phyloP scores from a whole-genome alignment of 2,888 invertebrate species.

The Ectemnius lituratus region DNA sequence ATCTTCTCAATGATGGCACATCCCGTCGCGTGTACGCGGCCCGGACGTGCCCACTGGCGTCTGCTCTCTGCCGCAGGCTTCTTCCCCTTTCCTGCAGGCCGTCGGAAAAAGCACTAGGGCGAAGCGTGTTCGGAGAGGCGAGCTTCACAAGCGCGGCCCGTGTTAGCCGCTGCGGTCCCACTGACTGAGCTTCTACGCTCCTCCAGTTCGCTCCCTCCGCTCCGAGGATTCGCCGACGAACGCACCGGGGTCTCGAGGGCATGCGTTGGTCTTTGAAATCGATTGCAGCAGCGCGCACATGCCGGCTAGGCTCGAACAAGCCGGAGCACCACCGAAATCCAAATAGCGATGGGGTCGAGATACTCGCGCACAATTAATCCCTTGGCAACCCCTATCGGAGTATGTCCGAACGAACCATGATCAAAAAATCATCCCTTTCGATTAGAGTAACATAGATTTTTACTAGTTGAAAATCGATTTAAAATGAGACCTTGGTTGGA shows the following conservation, averaged over 20 bases:
- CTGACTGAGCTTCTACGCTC: constrained; percentile 58
- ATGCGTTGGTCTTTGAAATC: constrained; percentile 73
- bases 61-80: constrained; percentile 2
- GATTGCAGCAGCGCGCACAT: constrained; percentile 67
- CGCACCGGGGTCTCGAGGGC: constrained; percentile 55
- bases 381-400: constrained; percentile 20
- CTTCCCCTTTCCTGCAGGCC: constrained; percentile 8
- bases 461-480: no score
- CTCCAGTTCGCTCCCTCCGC: neutral
- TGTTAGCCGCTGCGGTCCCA: constrained; percentile 65
- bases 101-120: constrained; percentile 24
- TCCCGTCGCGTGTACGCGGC: constrained; percentile 21
- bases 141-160: constrained; percentile 29
- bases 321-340: constrained; percentile 23
- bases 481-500: no score
- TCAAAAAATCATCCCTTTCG: no score
- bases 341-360: constrained; percentile 50
- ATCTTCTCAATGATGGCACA: constrained; percentile 36
- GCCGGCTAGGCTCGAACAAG: constrained; percentile 36
- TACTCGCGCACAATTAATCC: constrained; percentile 33
- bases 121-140: constrained; percentile 16
- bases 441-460: no score
- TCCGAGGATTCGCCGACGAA: neutral
- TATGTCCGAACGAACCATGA: no score
- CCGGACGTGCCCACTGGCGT: neutral